Evolutionary conservation across 2,113 vertebrate species (phyloP), one percentile per base, ranked within the genome.

Genomic region (Dasyprocta punctata): DNA sequence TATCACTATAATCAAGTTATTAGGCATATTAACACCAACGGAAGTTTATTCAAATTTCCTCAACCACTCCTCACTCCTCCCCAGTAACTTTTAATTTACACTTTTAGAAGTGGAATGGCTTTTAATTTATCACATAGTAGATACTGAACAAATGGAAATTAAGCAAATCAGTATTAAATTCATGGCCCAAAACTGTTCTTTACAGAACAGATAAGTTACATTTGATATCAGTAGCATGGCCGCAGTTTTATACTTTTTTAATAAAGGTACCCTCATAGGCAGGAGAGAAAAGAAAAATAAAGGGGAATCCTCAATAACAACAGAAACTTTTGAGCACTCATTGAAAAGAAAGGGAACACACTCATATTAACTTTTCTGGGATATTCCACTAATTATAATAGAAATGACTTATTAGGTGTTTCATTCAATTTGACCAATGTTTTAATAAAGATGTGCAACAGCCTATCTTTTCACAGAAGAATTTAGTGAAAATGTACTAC

Each of bases 401-500:
- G 52, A 95, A 94, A 77, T 82, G 19, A 52, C 12, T 90, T 73
- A n/a, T 86, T 89, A 88, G 14, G 52, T 90, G 5, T 73, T 94
- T 91, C 36, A 71, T 65, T 86, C 65, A 4, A 49, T 85, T 97
- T 97, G 92, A 88, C 73, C 92, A 97, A 75, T 97, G 52, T 94
- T 98, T 65, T 65, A 96, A 65, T 89, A 96, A 94, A 52, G 94
- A 87, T 92, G 94, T 98, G 73, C 90, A 73, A 65, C 47, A 94
- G 85, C 78, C 44, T 94, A 73, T 63, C 44, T 97, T 97, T 97
- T 93, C 30, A 60, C 7, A 96, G 0, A 2, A 84, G 52, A 97
- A 90, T 98, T 98, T 97, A 98, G 86, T 97, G 97, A 96, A 97
- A 94, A 90, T 86, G 95, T 86, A 86, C 36, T 81, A 94, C 95